phyloP scores from a whole-genome alignment of 2,113 vertebrate species.

The Phylloscopus trochilus region DNA sequence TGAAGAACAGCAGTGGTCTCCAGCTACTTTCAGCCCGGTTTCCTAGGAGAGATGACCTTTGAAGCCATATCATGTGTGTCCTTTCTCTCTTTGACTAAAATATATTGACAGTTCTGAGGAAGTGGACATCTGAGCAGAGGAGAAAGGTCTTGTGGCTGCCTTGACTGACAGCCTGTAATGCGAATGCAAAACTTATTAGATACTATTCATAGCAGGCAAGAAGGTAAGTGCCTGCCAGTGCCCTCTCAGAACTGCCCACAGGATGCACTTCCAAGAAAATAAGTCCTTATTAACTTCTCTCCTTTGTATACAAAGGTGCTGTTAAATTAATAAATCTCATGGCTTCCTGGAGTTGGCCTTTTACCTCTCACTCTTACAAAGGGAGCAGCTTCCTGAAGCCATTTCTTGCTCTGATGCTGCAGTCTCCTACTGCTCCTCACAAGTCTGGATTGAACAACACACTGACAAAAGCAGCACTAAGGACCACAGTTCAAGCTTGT shows the following conservation, averaged over 20 bases:
- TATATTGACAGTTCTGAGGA: not conserved
- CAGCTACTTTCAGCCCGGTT: not conserved
- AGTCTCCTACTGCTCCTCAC: not conserved
- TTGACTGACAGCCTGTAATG: not conserved
- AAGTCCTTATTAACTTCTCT: not conserved
- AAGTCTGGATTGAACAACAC: not conserved
- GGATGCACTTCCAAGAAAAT: not conserved
- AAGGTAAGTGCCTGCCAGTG: not conserved
- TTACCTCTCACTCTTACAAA: not conserved
- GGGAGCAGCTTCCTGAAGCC: not conserved
- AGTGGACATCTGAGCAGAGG: not conserved
- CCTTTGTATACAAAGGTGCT: not conserved
- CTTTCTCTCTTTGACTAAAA: not conserved
- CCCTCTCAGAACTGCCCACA: not conserved
- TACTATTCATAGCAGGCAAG: not conserved
- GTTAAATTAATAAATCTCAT: not conserved
- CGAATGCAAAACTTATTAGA: not conserved
- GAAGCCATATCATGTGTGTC: not conserved
- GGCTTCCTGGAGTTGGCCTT: not conserved
- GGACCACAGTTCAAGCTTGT: not conserved
- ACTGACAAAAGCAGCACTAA: not conserved
- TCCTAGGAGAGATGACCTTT: not conserved
- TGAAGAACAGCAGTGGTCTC: not conserved
- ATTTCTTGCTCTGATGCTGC: not conserved
- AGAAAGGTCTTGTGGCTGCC: not conserved